These are phyloP conservation scores for Sparus aurata DNA, from an alignment of 2,797 vertebrate species.

Conservation along the genomic window DNA sequence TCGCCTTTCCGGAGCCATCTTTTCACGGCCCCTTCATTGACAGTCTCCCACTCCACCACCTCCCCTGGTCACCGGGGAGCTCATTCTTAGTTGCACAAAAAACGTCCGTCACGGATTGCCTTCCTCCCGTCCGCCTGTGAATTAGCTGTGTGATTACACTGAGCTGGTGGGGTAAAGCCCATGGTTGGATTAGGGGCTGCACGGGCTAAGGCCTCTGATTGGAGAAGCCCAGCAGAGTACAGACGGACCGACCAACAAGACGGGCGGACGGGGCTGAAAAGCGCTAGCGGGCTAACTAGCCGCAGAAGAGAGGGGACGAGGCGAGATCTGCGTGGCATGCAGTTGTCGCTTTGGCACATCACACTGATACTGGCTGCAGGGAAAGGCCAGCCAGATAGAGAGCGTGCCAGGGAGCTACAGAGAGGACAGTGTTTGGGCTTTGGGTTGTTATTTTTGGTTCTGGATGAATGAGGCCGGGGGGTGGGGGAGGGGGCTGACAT, in stretches of 20 bases:
- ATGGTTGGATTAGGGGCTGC: slow-evolving; percentile 82
- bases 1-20: slow-evolving; percentile 74
- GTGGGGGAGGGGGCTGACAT: slow-evolving; percentile 63
- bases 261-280: slow-evolving; percentile 35
- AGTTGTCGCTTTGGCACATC: slow-evolving; percentile 81
- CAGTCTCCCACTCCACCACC: slow-evolving; percentile 76
- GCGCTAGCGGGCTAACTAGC: slow-evolving; percentile 72
- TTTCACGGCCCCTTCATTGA: slow-evolving; percentile 76
- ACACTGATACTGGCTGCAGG: slow-evolving; percentile 75
- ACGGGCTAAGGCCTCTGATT: slow-evolving; percentile 75
- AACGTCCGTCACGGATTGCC: slow-evolving; percentile 87
- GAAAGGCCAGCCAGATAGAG: slow-evolving; percentile 82
- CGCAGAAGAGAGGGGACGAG: slow-evolving; percentile 61
- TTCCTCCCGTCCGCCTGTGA: slow-evolving; percentile 85
- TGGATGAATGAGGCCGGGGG: slow-evolving; percentile 66
- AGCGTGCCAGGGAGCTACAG: slow-evolving; percentile 72
- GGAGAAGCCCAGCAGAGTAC: slow-evolving; percentile 79
- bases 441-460: slow-evolving; percentile 77
- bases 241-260: slow-evolving; percentile 64
- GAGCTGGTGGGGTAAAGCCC: slow-evolving; percentile 81
- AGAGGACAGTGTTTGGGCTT: slow-evolving; percentile 74
- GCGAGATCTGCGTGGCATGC: slow-evolving; percentile 68
- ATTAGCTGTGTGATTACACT: slow-evolving; percentile 87
- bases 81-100: slow-evolving; percentile 85
- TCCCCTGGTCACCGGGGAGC: slow-evolving; percentile 81